phyloP scores from a whole-genome alignment of 1,140 invertebrate genomes.

The Psix sp. region DNA sequence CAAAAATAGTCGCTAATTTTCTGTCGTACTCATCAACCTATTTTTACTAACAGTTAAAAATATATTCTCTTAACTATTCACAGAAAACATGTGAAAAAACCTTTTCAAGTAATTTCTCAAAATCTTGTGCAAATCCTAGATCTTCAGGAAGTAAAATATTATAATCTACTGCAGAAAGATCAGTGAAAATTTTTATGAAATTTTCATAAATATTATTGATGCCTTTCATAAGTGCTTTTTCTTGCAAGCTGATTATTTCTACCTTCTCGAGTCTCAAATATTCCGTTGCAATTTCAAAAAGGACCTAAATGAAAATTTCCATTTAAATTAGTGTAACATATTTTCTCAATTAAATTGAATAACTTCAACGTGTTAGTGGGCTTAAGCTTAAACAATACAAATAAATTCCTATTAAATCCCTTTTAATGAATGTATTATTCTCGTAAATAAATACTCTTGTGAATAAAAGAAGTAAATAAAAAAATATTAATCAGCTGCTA shows the following conservation, averaged over 20 bases:
- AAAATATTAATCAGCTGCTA: too few species aligned
- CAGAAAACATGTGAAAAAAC: constrained; percentile 27
- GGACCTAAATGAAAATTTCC: too few species aligned
- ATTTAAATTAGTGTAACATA: too few species aligned
- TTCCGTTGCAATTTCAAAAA: constrained; percentile 86
- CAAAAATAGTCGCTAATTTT: constrained; percentile 85
- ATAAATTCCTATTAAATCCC: too few species aligned
- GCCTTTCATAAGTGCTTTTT: constrained; percentile 80
- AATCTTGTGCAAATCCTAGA: constrained; percentile 79
- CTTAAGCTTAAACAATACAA: too few species aligned
- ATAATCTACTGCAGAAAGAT: constrained; percentile 83
- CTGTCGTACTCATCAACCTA: constrained; percentile 84
- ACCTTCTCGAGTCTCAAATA: constrained; percentile 92
- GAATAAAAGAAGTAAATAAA: too few species aligned
- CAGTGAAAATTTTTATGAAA: constrained; percentile 83
- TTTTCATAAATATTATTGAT: constrained; percentile 80
- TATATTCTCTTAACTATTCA: not conserved
- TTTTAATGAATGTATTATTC: too few species aligned
- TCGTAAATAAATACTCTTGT: too few species aligned
- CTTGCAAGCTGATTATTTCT: constrained; percentile 88
- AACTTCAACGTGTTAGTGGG: too few species aligned
- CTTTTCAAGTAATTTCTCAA: constrained; percentile 69
- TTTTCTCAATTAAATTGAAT: too few species aligned
- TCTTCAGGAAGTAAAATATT: constrained; percentile 84
- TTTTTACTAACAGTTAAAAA: not conserved